Conservation (phyloP, 1,140 invertebrate genomes). For the Zaprionus vittiger region DNA sequence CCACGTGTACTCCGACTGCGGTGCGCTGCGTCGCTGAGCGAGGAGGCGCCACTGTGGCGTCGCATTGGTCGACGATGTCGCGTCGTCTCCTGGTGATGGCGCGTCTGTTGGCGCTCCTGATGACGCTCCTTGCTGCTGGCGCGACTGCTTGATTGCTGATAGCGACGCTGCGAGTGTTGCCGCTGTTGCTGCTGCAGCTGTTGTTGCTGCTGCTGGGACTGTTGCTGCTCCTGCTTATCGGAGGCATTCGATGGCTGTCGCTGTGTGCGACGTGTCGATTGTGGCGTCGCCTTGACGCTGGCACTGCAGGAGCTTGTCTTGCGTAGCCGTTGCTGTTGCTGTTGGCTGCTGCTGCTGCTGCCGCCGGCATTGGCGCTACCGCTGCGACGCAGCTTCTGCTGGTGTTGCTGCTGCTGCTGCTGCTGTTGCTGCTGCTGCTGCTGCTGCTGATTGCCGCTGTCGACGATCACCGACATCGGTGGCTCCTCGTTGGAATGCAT, state of each 20-base stretch:
- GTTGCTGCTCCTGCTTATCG: conserved; percentile 24
- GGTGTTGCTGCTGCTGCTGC: conserved; percentile 26
- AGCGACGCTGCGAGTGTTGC: conserved; percentile 2
- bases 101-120: background rate
- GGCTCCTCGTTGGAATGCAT: conserved; percentile 80
- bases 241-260: conserved; percentile 48
- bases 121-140: conserved; percentile 22
- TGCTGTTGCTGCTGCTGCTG: conserved; percentile 30
- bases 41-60: conserved; percentile 62
- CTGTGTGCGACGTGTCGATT: conserved; percentile 36
- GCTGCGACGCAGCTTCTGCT: conserved; percentile 53
- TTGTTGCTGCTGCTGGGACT: conserved; percentile 23
- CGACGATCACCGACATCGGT: conserved; percentile 73
- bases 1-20: conserved; percentile 4
- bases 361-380: conserved; percentile 28
- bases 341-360: conserved; percentile 37
- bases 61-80: conserved; percentile 48
- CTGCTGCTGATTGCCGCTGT: conserved; percentile 43
- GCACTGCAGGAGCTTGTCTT: conserved; percentile 79
- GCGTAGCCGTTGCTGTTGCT: conserved; percentile 47
- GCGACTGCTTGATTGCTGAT: background rate
- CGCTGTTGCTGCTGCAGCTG: conserved; percentile 32
- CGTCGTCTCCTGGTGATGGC: conserved; percentile 14
- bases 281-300: conserved; percentile 51
- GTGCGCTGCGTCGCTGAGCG: conserved; percentile 48